Conservation (phyloP, 2,113 vertebrate species). For the Chlorodrepanis virens region DNA sequence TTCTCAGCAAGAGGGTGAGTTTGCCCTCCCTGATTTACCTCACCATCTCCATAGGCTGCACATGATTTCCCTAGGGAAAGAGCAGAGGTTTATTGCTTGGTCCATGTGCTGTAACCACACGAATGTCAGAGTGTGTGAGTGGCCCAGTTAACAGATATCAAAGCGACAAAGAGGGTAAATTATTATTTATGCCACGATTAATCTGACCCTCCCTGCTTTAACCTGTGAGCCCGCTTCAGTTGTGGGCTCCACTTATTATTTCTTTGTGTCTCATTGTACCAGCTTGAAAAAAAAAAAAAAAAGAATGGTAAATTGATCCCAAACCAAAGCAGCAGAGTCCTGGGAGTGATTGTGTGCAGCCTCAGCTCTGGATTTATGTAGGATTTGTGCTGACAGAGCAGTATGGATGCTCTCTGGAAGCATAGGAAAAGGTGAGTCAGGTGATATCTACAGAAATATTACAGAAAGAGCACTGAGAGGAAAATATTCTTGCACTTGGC, state of each 20-base stretch:
- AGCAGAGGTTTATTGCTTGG: background rate
- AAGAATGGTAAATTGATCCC: background rate
- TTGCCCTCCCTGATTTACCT: background rate
- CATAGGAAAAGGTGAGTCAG: background rate
- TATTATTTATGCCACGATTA: background rate
- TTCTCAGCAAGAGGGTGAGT: background rate
- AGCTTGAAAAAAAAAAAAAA: background rate
- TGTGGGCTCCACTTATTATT: background rate
- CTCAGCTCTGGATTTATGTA: background rate
- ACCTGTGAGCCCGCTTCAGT: background rate
- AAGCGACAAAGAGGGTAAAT: background rate
- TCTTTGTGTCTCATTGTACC: background rate
- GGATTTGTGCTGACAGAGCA: background rate
- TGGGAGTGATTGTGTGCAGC: background rate
- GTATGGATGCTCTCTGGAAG: background rate
- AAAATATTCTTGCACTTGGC: background rate
- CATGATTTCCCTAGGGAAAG: background rate
- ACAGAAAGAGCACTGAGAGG: background rate
- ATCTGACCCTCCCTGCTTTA: background rate
- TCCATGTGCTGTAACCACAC: background rate
- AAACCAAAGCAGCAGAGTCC: background rate
- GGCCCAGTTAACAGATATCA: background rate
- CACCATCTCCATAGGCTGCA: background rate
- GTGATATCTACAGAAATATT: background rate
- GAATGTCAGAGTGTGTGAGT: background rate